A percentile compares a stretch with the other conserved stretches of the same genome.
Conservation (phyloP, 2,888 invertebrate genomes). For the Drosophila merina region DNA sequence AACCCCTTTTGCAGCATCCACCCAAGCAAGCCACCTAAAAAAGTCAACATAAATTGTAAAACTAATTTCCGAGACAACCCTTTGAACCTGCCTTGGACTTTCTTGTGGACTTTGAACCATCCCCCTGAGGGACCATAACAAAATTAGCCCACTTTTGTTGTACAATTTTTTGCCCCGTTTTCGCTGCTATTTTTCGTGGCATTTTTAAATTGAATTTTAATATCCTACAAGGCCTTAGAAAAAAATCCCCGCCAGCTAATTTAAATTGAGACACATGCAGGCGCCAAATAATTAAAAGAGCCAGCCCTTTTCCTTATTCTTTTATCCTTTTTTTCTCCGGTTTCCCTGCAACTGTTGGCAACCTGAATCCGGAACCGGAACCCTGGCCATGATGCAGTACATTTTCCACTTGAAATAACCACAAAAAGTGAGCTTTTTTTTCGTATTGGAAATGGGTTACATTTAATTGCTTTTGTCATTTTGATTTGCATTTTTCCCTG, state of each 20-base stretch:
- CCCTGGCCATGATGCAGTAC: conserved; percentile 77
- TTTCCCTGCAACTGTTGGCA: conserved; percentile 69
- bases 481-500: conserved; percentile 77
- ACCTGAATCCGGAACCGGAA: conserved; percentile 33
- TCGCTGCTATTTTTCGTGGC: conserved; percentile 63
- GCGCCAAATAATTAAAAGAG: conserved; percentile 74
- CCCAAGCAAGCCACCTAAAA: conserved; percentile 5
- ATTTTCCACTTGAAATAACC: conserved; percentile 82
- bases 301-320: conserved; percentile 43
- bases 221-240: conserved; percentile 48
- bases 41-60: conserved; percentile 76
- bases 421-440: conserved; percentile 69
- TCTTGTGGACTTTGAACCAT: conserved; percentile 18
- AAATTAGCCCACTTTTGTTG: conserved; percentile 76
- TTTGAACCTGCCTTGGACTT: conserved; percentile 49
- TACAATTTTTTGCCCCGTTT: conserved; percentile 41
- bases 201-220: conserved; percentile 80
- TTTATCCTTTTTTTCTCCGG: conserved; percentile 5
- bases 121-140: conserved; percentile 57
- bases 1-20: conserved; percentile 28
- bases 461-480: conserved; percentile 80
- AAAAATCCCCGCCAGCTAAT: conserved; percentile 62
- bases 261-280: conserved; percentile 79
- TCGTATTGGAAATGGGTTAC: conserved; percentile 76
- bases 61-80: conserved; percentile 77